phyloP scores from a whole-genome alignment of 2,113 vertebrate genomes.

The Dicentrarchus labrax region DNA sequence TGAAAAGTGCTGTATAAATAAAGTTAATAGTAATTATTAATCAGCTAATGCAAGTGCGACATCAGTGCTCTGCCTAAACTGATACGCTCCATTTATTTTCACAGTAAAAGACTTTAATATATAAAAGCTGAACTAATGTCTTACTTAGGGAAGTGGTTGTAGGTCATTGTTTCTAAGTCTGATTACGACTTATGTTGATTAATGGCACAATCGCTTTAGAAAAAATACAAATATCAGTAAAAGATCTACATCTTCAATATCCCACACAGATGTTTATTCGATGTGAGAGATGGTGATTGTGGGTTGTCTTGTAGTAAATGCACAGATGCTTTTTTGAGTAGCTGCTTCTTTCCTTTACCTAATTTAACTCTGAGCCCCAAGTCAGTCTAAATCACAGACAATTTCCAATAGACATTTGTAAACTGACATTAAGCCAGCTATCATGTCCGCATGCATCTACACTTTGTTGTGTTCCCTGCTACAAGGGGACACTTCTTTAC shows the following conservation, averaged over 20 bases:
- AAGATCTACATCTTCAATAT: conserved; percentile 10
- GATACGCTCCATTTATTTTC: conserved; percentile 33
- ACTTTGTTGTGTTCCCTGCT: neutral
- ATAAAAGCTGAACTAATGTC: conserved; percentile 37
- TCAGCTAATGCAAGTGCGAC: conserved; percentile 47
- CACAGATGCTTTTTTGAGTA: neutral
- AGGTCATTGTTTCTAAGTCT: conserved; percentile 28
- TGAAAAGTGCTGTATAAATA: neutral
- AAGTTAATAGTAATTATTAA: neutral
- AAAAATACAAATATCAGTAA: neutral
- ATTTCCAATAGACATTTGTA: neutral
- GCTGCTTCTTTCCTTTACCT: neutral
- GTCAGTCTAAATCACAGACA: conserved; percentile 6
- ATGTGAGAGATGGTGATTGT: neutral
- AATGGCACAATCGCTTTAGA: neutral
- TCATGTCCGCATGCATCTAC: neutral
- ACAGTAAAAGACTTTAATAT: conserved; percentile 31
- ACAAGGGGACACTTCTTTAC: neutral
- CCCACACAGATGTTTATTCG: conserved; percentile 1
- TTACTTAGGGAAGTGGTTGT: conserved; percentile 30
- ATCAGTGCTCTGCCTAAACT: conserved; percentile 13
- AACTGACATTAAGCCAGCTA: neutral
- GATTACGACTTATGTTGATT: conserved; percentile 41
- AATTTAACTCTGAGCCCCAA: neutral
- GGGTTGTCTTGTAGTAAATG: neutral